Base-by-base conservation (phyloP, 2,888 invertebrate genomes). In the Drosophila villosipedis region DNA sequence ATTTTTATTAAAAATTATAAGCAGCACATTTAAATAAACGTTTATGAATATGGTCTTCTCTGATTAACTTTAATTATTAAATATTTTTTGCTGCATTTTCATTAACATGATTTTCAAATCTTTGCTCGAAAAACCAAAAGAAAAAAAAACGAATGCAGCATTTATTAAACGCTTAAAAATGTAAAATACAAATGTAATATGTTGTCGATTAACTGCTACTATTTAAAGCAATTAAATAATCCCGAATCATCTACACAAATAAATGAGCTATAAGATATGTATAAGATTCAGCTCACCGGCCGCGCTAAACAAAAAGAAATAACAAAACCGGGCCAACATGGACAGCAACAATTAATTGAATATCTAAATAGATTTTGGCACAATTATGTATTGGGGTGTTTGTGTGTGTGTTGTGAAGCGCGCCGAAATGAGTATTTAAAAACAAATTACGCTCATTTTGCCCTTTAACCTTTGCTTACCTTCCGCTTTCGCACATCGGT, bases 401-500 rank as follows among this genome's bases (percentile, higher is more conserved):
- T 66, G 53, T 22, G 16, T 55, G 50, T 43, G 39, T 58, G 14
- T 19, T 52, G 22, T 25, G 7, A 22, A 53, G 33, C 61, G 62
- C 71, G 65, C 65, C 60, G 52, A 71, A 83, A 67, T 67, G 60
- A 49, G 59, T 37, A 63, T 62, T 67, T 58, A 19, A 78, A 80
- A 58, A 60, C 52, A 52, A 57, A 68, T 72, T 66, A 55, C 19
- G 28, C 30, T 67, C 65, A 62, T 52, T 53, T 57, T 74, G 65
- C 50, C 76, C 76, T 72, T 76, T 76, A 68, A 69, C 75, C 82
- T 77, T 69, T 81, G 84, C 93, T 84, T 84, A 93, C 92, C 84
- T 91, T 92, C 72, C 92, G 88, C 80, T 93, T 89, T 68, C 93
- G 90, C 80, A 93, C 84, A 74, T 90, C 92, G 64, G 77, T 70